These are phyloP conservation scores for Idaea straminata DNA, from an alignment of 2,888 invertebrate species.

Conservation along the genomic window DNA sequence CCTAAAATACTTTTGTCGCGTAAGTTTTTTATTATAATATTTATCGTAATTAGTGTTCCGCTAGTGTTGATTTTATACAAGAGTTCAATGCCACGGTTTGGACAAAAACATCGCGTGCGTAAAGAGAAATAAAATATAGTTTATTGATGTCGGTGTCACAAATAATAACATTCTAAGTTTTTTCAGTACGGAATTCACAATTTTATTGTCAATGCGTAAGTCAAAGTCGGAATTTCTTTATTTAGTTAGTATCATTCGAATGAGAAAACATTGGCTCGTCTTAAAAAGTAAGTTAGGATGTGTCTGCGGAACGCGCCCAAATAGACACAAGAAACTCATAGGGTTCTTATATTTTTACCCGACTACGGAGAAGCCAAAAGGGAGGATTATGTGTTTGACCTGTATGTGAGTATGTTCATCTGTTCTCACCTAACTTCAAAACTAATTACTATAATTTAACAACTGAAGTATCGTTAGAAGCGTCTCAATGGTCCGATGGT, in stretches of 20 bases:
- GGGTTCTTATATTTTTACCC: too few species aligned
- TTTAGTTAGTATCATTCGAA: not conserved
- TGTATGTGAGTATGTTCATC: too few species aligned
- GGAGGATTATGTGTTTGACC: too few species aligned
- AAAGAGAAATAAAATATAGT: not conserved
- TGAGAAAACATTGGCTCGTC: not conserved
- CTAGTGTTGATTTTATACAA: not conserved
- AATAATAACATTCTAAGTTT: not conserved
- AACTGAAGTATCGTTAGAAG: too few species aligned
- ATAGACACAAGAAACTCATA: too few species aligned
- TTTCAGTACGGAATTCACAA: not conserved
- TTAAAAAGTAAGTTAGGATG: not conserved
- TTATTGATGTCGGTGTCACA: not conserved
- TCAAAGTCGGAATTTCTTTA: not conserved
- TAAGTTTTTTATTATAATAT: not conserved
- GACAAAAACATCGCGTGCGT: not conserved
- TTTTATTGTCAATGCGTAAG: not conserved
- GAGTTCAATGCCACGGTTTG: not conserved
- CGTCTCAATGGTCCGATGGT: too few species aligned
- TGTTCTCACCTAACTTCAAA: too few species aligned
- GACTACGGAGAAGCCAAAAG: too few species aligned
- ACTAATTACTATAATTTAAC: too few species aligned
- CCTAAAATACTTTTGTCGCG: not conserved
- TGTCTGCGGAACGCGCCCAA: too few species aligned
- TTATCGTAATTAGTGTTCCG: slow-evolving; percentile 17